Evolutionary conservation across 2,797 vertebrate genomes (phyloP).

Genomic region (Gallinago nigripennis): DNA sequence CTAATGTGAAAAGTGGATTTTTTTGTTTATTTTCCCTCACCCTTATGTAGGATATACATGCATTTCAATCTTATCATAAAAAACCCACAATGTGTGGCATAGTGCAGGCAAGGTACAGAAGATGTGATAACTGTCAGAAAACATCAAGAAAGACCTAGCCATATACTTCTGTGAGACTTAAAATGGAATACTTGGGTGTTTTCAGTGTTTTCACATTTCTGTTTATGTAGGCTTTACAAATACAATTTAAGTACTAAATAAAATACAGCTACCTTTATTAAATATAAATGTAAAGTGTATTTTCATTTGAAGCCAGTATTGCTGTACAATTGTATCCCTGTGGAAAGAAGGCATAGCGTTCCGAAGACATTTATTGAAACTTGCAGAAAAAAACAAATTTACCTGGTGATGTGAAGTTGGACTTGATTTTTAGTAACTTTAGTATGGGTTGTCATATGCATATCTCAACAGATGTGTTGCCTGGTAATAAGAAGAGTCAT

Average conservation of each 20-base stretch:
- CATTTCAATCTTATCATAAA: background rate
- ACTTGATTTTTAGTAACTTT: background rate
- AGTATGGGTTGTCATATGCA: background rate
- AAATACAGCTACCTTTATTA: background rate
- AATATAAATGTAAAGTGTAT: background rate
- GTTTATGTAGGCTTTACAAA: background rate
- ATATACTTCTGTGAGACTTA: background rate
- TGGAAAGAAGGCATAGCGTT: background rate
- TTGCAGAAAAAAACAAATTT: background rate
- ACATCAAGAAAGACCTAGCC: background rate
- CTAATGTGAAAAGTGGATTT: background rate
- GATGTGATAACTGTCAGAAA: background rate
- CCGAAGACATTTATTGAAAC: background rate
- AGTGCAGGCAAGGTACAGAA: background rate
- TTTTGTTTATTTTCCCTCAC: background rate
- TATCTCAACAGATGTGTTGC: background rate
- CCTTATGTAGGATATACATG: background rate
- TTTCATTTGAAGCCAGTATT: background rate
- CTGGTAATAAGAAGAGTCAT: background rate
- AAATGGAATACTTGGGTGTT: background rate
- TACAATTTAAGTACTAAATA: background rate
- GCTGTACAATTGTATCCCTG: background rate
- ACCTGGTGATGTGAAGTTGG: background rate
- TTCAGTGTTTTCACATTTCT: background rate
- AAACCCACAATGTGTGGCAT: background rate